Evolutionary conservation across 1,140 invertebrate genomes (phyloP), one percentile per base, ranked within the genome.

Genomic region (Oncopodura yosiiana): DNA sequence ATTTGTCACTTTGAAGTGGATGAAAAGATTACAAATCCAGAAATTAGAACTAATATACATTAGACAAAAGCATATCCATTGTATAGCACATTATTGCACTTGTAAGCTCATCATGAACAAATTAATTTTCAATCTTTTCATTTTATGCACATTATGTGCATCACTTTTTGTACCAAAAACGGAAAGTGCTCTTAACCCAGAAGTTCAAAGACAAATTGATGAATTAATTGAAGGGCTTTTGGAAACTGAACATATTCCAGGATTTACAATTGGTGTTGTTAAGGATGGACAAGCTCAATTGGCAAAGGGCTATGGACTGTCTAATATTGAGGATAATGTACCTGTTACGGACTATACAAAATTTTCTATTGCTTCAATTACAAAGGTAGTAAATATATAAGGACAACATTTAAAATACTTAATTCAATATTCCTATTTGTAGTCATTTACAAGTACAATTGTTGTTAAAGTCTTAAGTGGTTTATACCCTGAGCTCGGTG

Each of bases 401-500:
- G 3, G n/a, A 19, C n/a, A 21, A n/a, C 18, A 5, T 12, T 9
- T 6, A 12, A 23, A 36, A 38, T 34, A 18, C 37, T 16, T 49
- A 14, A 23, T 9, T 30, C 19, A 49, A 5, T 53, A 39, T 8
- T 6, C 9, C 2, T 41, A 32, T 6, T 16, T 24, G 18, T 39
- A 56, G 54, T 50, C 24, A 26, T 51, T 57, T 16, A 46, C 49
- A 19, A 30, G 41, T 3, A n/a, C 21, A 12, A 9, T 57, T 1
- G 26, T 52, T 4, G 41, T 41, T 0, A 45, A 48, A 45, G 27
- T 34, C 1, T 45, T 52, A 12, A 30, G 14, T 24, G 43, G 45
- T 41, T 30, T 12, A 26, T 57, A 29, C 39, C 55, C 55, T 1
- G 27, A 52, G 14, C 16, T 57, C 8, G 49, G 49, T 16, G 49